A percentile compares a stretch with the other conserved stretches of the same genome.
Evolutionary conservation across 2,888 invertebrate species (phyloP).

Genomic region (Stenchaetothrips biformis): DNA sequence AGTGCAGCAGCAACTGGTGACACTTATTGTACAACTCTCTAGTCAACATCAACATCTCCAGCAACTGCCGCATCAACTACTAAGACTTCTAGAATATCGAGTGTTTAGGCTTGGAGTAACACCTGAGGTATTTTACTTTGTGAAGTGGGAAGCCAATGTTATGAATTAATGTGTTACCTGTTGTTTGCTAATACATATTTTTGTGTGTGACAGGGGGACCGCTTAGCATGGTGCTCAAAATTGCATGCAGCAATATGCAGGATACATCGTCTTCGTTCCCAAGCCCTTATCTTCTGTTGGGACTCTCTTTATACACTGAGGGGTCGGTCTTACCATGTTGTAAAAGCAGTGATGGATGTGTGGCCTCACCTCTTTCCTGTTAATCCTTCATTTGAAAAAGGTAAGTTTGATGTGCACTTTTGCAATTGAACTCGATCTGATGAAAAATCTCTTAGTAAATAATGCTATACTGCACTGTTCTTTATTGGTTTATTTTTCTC

Average conservation of each 20-base stretch:
- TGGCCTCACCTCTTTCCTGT: neutral
- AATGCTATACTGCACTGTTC: neutral
- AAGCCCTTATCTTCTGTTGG: slow-evolving; percentile 7
- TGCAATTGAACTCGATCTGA: neutral
- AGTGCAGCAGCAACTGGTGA: neutral
- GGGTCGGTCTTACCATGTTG: neutral
- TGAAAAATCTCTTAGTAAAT: neutral
- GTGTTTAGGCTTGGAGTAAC: neutral
- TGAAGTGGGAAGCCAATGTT: neutral
- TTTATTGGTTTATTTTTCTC: neutral
- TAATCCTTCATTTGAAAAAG: neutral
- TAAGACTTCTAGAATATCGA: neutral
- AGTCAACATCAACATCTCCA: neutral
- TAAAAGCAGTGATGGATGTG: neutral
- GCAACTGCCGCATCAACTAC: neutral
- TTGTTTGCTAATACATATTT: neutral
- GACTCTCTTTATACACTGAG: neutral
- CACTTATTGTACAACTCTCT: neutral
- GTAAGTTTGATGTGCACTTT: neutral
- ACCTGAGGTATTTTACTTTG: neutral
- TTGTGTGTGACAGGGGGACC: neutral
- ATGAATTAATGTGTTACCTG: neutral
- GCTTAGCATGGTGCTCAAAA: neutral
- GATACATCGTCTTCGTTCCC: neutral
- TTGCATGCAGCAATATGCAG: neutral